Base-by-base conservation (phyloP, 1,140 invertebrate species). In the Diorhabda carinulata region DNA sequence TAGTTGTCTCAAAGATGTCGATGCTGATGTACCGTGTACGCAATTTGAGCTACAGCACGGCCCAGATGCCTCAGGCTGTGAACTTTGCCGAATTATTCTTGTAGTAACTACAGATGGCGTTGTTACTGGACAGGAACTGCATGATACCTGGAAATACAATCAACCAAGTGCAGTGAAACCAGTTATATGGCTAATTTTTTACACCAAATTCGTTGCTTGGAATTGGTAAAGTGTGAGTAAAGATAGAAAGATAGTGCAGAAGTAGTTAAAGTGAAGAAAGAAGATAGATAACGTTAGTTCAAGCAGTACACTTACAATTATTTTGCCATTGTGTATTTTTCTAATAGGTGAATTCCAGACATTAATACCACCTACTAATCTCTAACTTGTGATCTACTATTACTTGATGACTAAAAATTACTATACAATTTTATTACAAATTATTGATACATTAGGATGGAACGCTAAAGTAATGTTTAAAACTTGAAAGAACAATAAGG, bases 81-180 rank as follows among this genome's bases (percentile, higher is more conserved):
- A 95, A 80, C 93, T 95, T 83, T 96, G 93, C 9, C 94, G 86
- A 77, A 95, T 93, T 76, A 95, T 94, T 74, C 91, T 85, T 25
- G 89, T 86, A 9, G 88, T 91, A 57, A 92, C 84, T 52, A 92
- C 82, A 60, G 92, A 86, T 8, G 90, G 87, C 41, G 90, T 90
- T 67, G 89, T 85, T 76, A 86, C 78, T 64, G 88, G 87, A 78
- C 87, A 89, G 3, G 86, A 87, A 79, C 86, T 87, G 75, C 87
- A 84, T 58, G 83, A 79, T 59, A 80, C 78, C 77, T 80, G 76
- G 52, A 78, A 78, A 70, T 63, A 71, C 67, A 67, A 77, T 68
- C 74, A 70, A 64, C 73, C 74, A 72, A 71, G 66, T 75, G 75
- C 72, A 67, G 70, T 76, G 67, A 71, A 70, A 63, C 65, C n/a